These are phyloP conservation scores for Loxodonta africana DNA, from an alignment of 2,113 vertebrate genomes.

Conservation along the genomic window DNA sequence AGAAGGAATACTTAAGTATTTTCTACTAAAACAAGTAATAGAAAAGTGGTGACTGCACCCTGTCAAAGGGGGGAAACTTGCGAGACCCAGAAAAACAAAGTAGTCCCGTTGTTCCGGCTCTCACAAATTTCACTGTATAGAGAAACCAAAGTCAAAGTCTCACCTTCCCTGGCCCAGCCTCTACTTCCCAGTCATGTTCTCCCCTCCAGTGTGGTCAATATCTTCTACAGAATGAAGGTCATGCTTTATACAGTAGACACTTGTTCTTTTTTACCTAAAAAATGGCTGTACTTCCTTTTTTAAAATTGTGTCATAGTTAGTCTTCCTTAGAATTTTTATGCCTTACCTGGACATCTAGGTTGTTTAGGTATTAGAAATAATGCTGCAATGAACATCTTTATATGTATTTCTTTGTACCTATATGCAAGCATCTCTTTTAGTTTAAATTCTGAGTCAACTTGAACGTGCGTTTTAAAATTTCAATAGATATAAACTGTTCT, in stretches of 20 bases:
- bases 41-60: neutral
- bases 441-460: constrained; percentile 15
- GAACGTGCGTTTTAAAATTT: neutral
- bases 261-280: constrained; percentile 33
- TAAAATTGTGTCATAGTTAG: neutral
- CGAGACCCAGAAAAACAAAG: neutral
- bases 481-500: too few relatives aligned
- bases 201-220: neutral
- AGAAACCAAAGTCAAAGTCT: neutral
- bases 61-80: neutral
- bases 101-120: neutral
- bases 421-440: neutral
- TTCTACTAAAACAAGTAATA: neutral
- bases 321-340: neutral
- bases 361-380: neutral
- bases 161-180: neutral
- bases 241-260: constrained; percentile 1
- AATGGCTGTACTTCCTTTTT: constrained; percentile 46
- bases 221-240: neutral
- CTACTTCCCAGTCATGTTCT: neutral
- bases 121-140: neutral
- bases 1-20: neutral
- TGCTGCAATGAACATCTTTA: too few relatives aligned
- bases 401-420: neutral
- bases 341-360: neutral